Evolutionary conservation across 2,113 vertebrate genomes (phyloP).

Genomic region (Rousettus leschenaultii): DNA sequence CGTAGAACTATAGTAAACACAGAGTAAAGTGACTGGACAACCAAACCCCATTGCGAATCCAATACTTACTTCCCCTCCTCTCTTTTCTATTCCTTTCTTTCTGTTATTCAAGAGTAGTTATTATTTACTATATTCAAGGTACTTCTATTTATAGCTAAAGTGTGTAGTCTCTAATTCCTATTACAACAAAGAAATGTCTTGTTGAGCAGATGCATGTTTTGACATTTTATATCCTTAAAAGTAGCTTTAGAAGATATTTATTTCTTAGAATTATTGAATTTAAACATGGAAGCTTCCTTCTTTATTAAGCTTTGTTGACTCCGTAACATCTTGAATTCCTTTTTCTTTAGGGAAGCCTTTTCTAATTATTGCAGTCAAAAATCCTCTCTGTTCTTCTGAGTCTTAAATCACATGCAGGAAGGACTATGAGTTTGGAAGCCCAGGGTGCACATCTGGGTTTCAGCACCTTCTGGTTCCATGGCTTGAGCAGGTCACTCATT

Average conservation of each 20-base stretch:
- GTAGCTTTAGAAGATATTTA: not conserved
- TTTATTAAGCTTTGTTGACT: not conserved
- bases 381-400: not conserved
- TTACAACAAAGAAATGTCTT: not conserved
- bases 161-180: not conserved
- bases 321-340: not conserved
- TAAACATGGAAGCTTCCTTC: not conserved
- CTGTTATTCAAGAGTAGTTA: not conserved
- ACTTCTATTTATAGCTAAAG: not conserved
- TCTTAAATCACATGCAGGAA: not conserved
- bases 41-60: not conserved
- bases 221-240: not conserved
- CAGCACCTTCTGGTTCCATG: not conserved
- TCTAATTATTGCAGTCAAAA: conserved; percentile 3
- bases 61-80: too few relatives aligned
- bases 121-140: not conserved
- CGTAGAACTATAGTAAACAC: not conserved
- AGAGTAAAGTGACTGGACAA: not conserved
- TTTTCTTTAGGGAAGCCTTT: not conserved
- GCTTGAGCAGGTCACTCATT: not conserved
- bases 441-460: not conserved
- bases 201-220: not conserved
- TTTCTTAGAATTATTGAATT: not conserved
- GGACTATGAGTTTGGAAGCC: not conserved
- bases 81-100: not conserved